Evolutionary conservation across 2,888 invertebrate species (phyloP).

Genomic region (Entomobrya proxima): DNA sequence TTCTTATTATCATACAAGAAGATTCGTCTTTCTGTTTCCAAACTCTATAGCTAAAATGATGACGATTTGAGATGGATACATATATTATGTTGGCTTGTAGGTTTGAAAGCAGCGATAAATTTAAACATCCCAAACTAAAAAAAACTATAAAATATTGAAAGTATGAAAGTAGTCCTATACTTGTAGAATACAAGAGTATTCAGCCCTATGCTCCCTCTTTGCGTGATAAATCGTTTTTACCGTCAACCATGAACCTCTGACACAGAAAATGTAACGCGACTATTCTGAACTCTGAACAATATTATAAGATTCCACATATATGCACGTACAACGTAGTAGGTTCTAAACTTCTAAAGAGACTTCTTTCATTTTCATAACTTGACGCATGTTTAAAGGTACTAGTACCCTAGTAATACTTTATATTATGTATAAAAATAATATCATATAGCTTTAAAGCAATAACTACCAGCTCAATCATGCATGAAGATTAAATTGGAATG

Average conservation of each 20-base stretch:
- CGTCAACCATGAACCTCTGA: constrained; percentile 23
- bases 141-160: neutral
- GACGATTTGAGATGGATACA: neutral
- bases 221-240: constrained; percentile 11
- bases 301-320: neutral
- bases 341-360: too few relatives aligned
- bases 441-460: neutral
- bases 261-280: neutral
- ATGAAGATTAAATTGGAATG: constrained; percentile 52
- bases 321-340: too few relatives aligned
- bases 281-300: neutral
- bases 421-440: neutral
- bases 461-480: constrained; percentile 34
- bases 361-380: too few relatives aligned
- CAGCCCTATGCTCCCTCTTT: neutral
- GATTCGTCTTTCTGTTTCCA: neutral
- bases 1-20: neutral
- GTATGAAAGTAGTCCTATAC: neutral
- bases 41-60: neutral
- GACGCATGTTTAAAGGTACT: too few relatives aligned
- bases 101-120: neutral
- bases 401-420: too few relatives aligned
- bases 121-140: neutral
- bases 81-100: neutral
- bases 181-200: neutral